Percentiles rank a stretch among this genome's conserved stretches.
These are phyloP conservation scores for Charina bottae DNA, from an alignment of 2,113 vertebrate genomes.

Conservation along the genomic window DNA sequence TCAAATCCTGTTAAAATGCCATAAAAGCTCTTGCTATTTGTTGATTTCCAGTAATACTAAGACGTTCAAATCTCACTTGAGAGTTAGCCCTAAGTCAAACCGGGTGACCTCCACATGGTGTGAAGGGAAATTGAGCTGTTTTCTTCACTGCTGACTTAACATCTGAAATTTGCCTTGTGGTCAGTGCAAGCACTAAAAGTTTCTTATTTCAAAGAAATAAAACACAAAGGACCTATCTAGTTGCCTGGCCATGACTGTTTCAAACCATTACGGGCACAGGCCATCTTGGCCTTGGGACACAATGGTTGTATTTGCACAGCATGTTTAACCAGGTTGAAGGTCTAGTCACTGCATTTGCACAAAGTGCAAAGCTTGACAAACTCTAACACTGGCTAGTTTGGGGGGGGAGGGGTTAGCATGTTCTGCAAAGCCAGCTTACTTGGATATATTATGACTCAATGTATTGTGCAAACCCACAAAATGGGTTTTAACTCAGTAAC, in stretches of 20 bases:
- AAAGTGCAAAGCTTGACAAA: not conserved
- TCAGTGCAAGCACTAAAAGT: not conserved
- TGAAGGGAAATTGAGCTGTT: not conserved
- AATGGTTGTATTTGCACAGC: not conserved
- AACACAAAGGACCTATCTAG: not conserved
- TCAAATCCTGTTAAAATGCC: not conserved
- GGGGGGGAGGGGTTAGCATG: not conserved
- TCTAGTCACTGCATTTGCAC: not conserved
- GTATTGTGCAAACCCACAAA: not conserved
- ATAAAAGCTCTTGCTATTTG: not conserved
- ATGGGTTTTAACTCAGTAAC: not conserved
- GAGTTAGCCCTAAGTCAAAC: not conserved
- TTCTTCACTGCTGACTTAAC: not conserved
- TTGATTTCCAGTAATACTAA: not conserved
- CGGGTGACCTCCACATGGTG: not conserved
- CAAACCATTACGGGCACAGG: not conserved
- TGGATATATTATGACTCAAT: not conserved
- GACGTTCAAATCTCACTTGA: not conserved
- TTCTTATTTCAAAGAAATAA: not conserved
- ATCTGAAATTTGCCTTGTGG: not conserved
- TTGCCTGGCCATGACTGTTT: not conserved
- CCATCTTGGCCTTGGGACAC: not conserved
- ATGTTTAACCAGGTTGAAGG: not conserved
- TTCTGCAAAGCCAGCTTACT: not conserved
- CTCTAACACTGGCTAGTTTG: not conserved